Conservation (phyloP, 2,113 vertebrate genomes). For the Sula dactylatra region DNA sequence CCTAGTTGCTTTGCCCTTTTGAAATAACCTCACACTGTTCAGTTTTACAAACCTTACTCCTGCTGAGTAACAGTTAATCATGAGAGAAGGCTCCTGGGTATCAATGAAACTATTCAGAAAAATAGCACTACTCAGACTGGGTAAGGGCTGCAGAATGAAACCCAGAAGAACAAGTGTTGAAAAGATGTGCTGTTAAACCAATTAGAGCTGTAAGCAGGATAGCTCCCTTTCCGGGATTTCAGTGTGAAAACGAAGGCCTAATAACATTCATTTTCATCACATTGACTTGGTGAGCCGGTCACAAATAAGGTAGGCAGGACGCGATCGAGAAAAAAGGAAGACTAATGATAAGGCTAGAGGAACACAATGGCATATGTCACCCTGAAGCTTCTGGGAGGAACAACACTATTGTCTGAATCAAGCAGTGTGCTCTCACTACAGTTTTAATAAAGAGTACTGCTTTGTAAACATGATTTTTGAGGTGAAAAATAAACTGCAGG, state of each 20-base stretch:
- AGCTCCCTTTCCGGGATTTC: neutral
- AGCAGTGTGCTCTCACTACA: neutral
- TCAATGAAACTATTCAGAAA: neutral
- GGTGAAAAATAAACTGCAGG: neutral
- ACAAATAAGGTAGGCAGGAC: neutral
- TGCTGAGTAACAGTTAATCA: neutral
- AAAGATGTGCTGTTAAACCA: slow-evolving; percentile 5
- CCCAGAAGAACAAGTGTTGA: neutral
- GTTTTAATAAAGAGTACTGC: neutral
- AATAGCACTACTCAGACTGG: neutral
- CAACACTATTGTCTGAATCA: neutral
- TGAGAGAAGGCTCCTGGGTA: neutral
- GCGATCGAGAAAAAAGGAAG: rapidly evolving
- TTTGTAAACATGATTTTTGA: neutral
- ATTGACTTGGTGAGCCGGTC: neutral
- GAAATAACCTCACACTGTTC: neutral
- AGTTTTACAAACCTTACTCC: neutral
- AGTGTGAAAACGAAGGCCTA: neutral
- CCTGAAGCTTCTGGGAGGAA: neutral
- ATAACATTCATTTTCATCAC: slow-evolving; percentile 19
- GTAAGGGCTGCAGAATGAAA: neutral
- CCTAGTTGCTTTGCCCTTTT: neutral
- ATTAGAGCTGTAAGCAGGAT: neutral
- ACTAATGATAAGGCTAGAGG: neutral
- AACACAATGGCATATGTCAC: neutral